phyloP scores from a whole-genome alignment of 2,888 invertebrate species.

The Agrotis segetum region DNA sequence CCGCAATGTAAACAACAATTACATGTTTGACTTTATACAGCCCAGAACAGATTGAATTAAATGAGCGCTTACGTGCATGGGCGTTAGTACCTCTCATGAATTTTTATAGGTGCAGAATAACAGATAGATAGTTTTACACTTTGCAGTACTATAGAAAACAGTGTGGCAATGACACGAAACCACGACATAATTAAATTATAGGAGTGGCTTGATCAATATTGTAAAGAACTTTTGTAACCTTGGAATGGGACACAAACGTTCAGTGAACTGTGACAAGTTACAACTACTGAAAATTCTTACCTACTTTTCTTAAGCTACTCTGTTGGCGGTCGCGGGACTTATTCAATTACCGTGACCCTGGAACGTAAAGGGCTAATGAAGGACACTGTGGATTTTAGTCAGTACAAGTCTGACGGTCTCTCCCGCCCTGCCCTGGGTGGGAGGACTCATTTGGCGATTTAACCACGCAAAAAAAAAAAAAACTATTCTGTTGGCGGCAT shows the following conservation, averaged over 20 bases:
- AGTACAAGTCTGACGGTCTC: too few species aligned
- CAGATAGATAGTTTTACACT: constrained; percentile 15
- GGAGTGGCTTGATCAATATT: constrained; percentile 68
- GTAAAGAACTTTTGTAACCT: constrained; percentile 62
- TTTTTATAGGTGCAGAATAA: background rate
- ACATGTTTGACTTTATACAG: constrained; percentile 51
- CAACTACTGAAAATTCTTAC: constrained; percentile 11
- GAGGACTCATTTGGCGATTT: too few species aligned
- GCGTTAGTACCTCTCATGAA: constrained; percentile 38
- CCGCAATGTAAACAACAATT: constrained; percentile 70
- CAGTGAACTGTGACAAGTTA: constrained; percentile 65
- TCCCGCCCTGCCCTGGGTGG: too few species aligned
- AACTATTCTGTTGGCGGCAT: background rate
- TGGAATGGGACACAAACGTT: constrained; percentile 59
- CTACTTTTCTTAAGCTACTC: background rate
- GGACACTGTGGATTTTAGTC: too few species aligned
- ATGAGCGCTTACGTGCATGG: constrained; percentile 56
- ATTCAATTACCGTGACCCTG: too few species aligned
- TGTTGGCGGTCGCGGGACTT: too few species aligned
- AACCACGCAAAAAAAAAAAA: too few species aligned
- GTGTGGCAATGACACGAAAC: constrained; percentile 39
- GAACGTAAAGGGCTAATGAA: too few species aligned
- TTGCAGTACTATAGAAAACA: constrained; percentile 2
- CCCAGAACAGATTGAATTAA: constrained; percentile 64
- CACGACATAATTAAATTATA: constrained; percentile 69